Percentiles rank a stretch among this genome's conserved stretches.
These are phyloP conservation scores for Thalassaphorura encarpata DNA, from an alignment of 1,140 invertebrate genomes.

Conservation along the genomic window DNA sequence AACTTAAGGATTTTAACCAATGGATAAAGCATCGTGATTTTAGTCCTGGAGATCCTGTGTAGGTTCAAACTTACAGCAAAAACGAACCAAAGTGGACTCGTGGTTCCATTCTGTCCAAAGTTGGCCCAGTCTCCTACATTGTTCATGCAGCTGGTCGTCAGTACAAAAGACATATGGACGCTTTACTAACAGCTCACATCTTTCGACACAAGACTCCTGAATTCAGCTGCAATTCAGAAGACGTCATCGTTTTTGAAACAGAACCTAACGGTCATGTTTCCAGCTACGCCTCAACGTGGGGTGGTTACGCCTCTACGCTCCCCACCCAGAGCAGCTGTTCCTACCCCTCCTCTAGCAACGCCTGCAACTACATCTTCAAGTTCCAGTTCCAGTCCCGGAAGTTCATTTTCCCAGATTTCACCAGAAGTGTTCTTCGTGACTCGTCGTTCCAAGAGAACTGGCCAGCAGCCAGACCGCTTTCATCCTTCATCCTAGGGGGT, in stretches of 20 bases:
- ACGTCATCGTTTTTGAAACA: neutral
- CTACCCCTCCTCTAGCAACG: neutral
- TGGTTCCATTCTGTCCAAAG: neutral
- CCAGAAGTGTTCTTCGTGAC: neutral
- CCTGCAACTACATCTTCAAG: neutral
- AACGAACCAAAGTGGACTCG: slow-evolving; percentile 6
- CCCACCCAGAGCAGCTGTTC: neutral
- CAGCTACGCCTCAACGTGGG: too few relatives aligned
- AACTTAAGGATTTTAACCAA: neutral
- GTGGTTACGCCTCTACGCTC: neutral
- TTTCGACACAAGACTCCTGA: neutral
- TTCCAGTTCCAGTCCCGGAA: neutral
- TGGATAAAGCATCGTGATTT: neutral
- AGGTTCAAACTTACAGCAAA: slow-evolving; percentile 12
- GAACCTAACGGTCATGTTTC: too few relatives aligned
- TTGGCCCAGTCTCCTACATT: slow-evolving; percentile 9
- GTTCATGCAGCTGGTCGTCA: neutral
- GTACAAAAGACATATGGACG: slow-evolving; percentile 10
- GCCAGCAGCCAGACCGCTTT: neutral
- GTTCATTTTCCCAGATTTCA: neutral
- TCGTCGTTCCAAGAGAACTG: neutral
- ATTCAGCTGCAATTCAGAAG: neutral
- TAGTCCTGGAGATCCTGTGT: slow-evolving; percentile 1
- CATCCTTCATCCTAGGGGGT: neutral
- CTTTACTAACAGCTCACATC: too few relatives aligned